phyloP scores from a whole-genome alignment of 2,888 invertebrate species.

The Drosophila emarginata region DNA sequence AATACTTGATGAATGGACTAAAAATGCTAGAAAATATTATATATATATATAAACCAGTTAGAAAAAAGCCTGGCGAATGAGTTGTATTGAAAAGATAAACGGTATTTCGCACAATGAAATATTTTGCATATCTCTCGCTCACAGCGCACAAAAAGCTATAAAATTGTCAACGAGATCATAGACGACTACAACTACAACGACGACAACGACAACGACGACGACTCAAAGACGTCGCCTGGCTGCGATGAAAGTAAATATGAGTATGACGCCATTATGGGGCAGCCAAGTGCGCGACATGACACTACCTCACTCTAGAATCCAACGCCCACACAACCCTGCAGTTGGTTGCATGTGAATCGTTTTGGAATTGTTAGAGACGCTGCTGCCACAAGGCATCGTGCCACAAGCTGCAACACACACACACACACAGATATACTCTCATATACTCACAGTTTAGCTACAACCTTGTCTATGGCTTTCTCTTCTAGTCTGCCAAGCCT shows the following conservation, averaged over 20 bases:
- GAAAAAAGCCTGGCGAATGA: conserved; percentile 5
- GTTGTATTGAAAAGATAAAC: conserved; percentile 46
- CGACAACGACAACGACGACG: conserved; percentile 39
- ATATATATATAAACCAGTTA: conserved; percentile 31
- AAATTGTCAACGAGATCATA: conserved; percentile 79
- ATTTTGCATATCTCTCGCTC: conserved; percentile 70
- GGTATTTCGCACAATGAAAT: conserved; percentile 68
- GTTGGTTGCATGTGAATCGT: conserved; percentile 2
- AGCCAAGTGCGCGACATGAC: conserved; percentile 61
- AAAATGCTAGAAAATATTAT: conserved; percentile 1
- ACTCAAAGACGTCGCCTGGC: conserved; percentile 42
- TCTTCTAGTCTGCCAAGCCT: conserved; percentile 34
- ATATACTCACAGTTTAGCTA: not conserved
- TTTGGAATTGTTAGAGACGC: conserved; percentile 7
- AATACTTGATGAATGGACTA: conserved; percentile 23
- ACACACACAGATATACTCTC: conserved; percentile 9
- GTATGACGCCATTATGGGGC: conserved; percentile 75
- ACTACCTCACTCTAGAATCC: not conserved
- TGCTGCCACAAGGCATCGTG: conserved; percentile 7
- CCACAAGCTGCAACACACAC: conserved; percentile 23
- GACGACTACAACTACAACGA: conserved; percentile 54
- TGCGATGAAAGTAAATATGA: conserved; percentile 77
- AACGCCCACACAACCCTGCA: conserved; percentile 19
- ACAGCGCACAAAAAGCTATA: conserved; percentile 63
- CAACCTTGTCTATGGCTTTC: conserved; percentile 36